Evolutionary conservation across 2,888 invertebrate genomes (phyloP), one percentile per base, ranked within the genome.

Genomic region (Microctonus brassicae): DNA sequence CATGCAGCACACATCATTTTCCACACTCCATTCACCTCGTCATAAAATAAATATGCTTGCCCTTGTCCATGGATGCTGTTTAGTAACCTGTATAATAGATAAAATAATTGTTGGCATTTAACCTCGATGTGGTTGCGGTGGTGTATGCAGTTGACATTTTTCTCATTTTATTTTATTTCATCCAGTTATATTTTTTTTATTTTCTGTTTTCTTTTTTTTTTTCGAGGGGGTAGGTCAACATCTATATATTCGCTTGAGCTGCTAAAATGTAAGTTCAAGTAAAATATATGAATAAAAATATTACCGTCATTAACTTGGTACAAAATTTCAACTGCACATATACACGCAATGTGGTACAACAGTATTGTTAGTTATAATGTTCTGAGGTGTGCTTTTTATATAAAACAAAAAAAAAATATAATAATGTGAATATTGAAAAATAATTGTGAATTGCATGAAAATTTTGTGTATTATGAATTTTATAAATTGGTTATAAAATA

Each of bases 11-110:
- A 33, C 47, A 34, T 26, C 58, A 58, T 58, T 33, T 58, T 34
- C 58, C 33, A 24, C 55, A 24, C 26, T 55, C 55, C 55, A 55
- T 55, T 33, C 58, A 34, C 58, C 58, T 58, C 29, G n/a, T 33
- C 57, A 58, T 10, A 26, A 33, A 58, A 33, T 29, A 57, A 58
- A 58, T 58, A 58, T 17, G 33, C 58, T 58, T 22, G 53, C 17
- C 20, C 53, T 53, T 29, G 58, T 33, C 58, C 13, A 17, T 58
- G 26, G 11, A 55, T 3, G 26, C 58, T 58, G 29, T 58, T 33
- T 58, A 33, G 26, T 26, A 57, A 26, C 57, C 57, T 24, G 29
- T 26, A 57, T 26, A 29, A 58, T 58, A n/a, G 33, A 58, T 29
- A 17, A 58, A 58, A 58, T 58, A 58, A 47, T 47, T 47, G 47